Conservation (phyloP, 2,797 vertebrate species). For the Labeo calbasu region DNA sequence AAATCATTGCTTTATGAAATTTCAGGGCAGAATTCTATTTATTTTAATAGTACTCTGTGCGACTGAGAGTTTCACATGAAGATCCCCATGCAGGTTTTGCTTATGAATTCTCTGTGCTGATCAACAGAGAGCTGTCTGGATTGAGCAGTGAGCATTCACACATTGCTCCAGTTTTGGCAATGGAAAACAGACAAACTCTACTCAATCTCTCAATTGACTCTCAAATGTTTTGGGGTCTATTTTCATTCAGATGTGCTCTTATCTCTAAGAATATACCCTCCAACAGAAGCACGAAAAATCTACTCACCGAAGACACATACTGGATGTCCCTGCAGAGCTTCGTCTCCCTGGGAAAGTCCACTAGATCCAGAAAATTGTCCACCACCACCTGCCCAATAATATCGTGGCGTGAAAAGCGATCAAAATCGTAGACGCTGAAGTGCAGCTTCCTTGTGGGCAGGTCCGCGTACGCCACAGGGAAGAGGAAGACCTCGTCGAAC, state of each 20-base stretch:
- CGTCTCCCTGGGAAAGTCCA: constrained; percentile 96
- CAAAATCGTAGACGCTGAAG: constrained; percentile 98
- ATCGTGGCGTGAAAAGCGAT: constrained; percentile 97
- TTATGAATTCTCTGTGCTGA: neutral
- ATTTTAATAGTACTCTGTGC: neutral
- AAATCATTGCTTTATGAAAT: neutral
- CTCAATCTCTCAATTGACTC: no score
- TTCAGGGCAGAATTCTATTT: no score
- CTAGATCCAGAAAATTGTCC: constrained; percentile 98
- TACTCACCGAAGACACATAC: constrained; percentile 95
- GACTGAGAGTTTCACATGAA: neutral
- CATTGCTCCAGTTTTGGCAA: neutral
- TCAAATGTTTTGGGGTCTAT: neutral
- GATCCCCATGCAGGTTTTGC: neutral
- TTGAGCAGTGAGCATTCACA: neutral
- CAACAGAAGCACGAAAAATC: neutral
- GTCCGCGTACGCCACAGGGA: constrained; percentile 94
- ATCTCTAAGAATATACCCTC: neutral
- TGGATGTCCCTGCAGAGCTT: constrained; percentile 95
- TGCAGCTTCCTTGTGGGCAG: constrained; percentile 93
- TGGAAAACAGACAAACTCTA: neutral
- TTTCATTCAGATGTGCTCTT: neutral
- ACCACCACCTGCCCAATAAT: constrained; percentile 97
- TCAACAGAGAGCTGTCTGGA: neutral
- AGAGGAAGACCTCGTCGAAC: constrained; percentile 98